Evolutionary conservation across 2,888 invertebrate species (phyloP).

Genomic region (Tinea pellionella): DNA sequence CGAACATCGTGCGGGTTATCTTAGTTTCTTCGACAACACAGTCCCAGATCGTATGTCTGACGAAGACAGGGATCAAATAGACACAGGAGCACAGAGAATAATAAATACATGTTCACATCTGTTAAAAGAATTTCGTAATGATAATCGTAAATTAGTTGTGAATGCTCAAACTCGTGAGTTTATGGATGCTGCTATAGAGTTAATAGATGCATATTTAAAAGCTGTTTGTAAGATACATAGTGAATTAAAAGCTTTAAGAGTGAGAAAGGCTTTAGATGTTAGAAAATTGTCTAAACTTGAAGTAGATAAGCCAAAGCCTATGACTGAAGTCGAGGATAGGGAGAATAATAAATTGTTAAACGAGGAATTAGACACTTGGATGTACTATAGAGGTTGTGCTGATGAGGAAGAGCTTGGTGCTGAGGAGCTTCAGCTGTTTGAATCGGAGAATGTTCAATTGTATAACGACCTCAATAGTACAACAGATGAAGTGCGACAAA

Average conservation of each 20-base stretch:
- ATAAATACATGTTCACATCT: slow-evolving; percentile 83
- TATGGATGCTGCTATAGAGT: slow-evolving; percentile 77
- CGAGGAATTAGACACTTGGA: not conserved
- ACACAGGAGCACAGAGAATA: slow-evolving; percentile 85
- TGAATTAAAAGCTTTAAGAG: slow-evolving; percentile 87
- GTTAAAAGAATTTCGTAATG: slow-evolving; percentile 79
- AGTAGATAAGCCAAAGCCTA: slow-evolving; percentile 21
- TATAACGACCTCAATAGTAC: slow-evolving; percentile 89
- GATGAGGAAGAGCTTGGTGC: slow-evolving; percentile 74
- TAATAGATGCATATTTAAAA: slow-evolving; percentile 85
- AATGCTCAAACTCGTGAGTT: slow-evolving; percentile 81
- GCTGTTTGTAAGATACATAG: slow-evolving; percentile 88
- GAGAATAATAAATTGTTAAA: slow-evolving; percentile 17
- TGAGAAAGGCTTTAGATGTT: slow-evolving; percentile 86
- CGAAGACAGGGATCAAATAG: slow-evolving; percentile 87
- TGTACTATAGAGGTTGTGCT: slow-evolving; percentile 20
- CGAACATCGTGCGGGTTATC: slow-evolving; percentile 87
- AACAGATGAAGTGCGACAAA: slow-evolving; percentile 90
- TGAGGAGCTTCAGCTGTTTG: slow-evolving; percentile 93
- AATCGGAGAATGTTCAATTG: slow-evolving; percentile 89
- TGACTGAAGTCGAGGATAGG: slow-evolving; percentile 24
- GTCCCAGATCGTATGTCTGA: slow-evolving; percentile 84
- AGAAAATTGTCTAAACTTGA: slow-evolving; percentile 83
- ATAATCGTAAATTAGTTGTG: slow-evolving; percentile 61
- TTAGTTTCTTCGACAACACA: slow-evolving; percentile 81